Conservation (phyloP, 2,113 vertebrate genomes). For the Arvicanthis niloticus region DNA sequence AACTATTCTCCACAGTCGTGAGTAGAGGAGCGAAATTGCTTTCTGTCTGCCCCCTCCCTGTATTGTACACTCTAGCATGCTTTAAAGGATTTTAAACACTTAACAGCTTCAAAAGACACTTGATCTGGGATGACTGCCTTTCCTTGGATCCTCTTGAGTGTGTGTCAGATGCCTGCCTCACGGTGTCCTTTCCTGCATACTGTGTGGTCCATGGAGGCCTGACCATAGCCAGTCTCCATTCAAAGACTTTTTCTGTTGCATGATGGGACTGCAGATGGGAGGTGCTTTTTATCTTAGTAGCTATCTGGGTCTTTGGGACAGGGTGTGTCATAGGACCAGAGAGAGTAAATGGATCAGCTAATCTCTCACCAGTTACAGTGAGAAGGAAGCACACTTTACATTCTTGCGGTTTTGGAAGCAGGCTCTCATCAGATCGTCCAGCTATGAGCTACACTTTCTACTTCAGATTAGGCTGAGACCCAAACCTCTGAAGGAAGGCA, state of each 20-base stretch:
- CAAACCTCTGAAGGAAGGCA: neutral
- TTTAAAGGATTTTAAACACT: constrained; percentile 62
- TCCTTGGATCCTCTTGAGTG: neutral
- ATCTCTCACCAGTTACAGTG: neutral
- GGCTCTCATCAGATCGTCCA: neutral
- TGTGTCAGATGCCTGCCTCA: neutral
- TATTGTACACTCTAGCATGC: neutral
- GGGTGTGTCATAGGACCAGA: neutral
- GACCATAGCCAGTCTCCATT: neutral
- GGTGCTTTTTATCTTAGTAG: neutral
- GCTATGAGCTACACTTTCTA: neutral
- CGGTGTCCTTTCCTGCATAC: neutral
- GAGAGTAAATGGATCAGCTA: neutral
- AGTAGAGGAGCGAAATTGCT: constrained; percentile 18
- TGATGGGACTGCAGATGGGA: neutral
- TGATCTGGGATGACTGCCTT: constrained; percentile 46
- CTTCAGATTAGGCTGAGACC: neutral
- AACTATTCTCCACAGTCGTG: constrained; percentile 53
- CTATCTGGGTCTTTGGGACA: neutral
- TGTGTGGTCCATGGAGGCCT: neutral
- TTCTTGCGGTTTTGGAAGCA: neutral
- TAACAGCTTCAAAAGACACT: constrained; percentile 45
- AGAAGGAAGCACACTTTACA: neutral
- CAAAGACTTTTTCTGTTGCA: neutral
- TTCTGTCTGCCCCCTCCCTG: neutral